phyloP scores from a whole-genome alignment of 2,113 vertebrate species.

The Actenoides hombroni region DNA sequence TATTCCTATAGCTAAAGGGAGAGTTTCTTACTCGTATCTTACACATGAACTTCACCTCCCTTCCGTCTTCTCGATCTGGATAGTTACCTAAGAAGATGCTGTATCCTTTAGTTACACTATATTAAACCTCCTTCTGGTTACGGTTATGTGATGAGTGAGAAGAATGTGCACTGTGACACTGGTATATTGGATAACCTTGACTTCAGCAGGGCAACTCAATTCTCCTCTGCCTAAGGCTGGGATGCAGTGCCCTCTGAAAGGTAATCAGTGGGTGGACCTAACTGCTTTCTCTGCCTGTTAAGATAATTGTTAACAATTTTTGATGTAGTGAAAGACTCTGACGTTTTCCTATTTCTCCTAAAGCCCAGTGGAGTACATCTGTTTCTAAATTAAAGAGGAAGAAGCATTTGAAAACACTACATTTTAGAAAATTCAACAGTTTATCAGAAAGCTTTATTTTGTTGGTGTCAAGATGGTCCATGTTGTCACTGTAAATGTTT shows the following conservation, averaged over 20 bases:
- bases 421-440: neutral
- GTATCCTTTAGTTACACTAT: neutral
- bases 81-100: neutral
- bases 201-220: neutral
- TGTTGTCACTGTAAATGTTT: neutral
- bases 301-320: neutral
- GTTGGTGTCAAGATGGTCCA: neutral
- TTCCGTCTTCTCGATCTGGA: neutral
- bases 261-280: neutral
- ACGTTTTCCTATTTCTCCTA: neutral
- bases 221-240: neutral
- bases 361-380: neutral
- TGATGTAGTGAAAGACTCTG: neutral
- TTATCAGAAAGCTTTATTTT: neutral
- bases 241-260: neutral
- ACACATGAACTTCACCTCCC: neutral
- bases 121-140: neutral
- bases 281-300: neutral
- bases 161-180: neutral
- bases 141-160: neutral
- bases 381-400: neutral
- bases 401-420: accelerated
- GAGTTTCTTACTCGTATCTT: neutral
- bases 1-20: neutral
- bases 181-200: neutral